phyloP scores from a whole-genome alignment of 1,140 invertebrate species.

The Radopholus similis region DNA sequence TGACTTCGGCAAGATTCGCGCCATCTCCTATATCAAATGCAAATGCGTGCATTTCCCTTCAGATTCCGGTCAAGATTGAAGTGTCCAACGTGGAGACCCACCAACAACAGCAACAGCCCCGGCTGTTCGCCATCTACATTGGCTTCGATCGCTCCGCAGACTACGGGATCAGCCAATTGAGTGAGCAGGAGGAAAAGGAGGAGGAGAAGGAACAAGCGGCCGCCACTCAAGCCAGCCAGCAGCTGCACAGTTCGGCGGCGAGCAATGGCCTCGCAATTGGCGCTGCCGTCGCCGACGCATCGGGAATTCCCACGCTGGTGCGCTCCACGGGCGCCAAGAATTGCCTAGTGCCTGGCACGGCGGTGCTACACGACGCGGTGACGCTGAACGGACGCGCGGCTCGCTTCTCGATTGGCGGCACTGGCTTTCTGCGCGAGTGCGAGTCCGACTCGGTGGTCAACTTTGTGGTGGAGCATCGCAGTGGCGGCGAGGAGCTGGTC shows the following conservation, averaged over 20 bases:
- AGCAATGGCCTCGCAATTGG: slow-evolving; percentile 3
- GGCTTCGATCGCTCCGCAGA: slow-evolving; percentile 43
- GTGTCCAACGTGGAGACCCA: slow-evolving; percentile 1
- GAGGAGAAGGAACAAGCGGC: slow-evolving; percentile 5
- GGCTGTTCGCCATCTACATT: slow-evolving; percentile 39
- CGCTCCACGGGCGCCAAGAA: background rate
- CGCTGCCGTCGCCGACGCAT: background rate
- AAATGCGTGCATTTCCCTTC: too few species aligned
- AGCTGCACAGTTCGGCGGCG: background rate
- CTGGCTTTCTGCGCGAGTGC: slow-evolving; percentile 14
- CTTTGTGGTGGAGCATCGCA: background rate
- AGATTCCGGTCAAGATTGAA: slow-evolving; percentile 39
- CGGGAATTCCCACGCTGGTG: too few species aligned
- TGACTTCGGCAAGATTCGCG: too few species aligned
- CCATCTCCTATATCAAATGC: too few species aligned
- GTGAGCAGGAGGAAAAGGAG: background rate
- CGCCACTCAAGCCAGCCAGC: background rate
- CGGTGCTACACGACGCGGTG: too few species aligned
- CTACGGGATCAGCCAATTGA: slow-evolving; percentile 39
- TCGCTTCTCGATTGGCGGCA: slow-evolving; percentile 20
- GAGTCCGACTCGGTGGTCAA: slow-evolving; percentile 9
- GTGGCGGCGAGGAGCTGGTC: background rate
- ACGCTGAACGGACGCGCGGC: background rate
- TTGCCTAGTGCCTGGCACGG: too few species aligned
- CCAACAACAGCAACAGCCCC: slow-evolving; percentile 10